Evolutionary conservation across 1,140 invertebrate species (phyloP), one percentile per base, ranked within the genome.

Genomic region (Rhynchophorus ferrugineus): DNA sequence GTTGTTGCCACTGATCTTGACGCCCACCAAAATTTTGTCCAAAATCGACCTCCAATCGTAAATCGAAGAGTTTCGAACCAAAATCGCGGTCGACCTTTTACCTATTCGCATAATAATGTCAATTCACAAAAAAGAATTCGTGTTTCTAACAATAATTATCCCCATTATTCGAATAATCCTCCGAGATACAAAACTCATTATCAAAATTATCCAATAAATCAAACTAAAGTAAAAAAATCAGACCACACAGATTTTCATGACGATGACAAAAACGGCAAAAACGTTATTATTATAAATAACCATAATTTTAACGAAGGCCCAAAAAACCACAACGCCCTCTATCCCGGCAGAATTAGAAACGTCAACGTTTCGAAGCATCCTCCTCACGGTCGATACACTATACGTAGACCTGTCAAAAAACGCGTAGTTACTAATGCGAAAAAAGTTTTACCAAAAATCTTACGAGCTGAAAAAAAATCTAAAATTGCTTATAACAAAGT

Each of bases 241-340:
- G n/a, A n/a, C n/a, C n/a, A n/a, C n/a, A n/a, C n/a, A n/a, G n/a
- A n/a, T n/a, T n/a, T n/a, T n/a, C n/a, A n/a, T n/a, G n/a, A n/a
- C n/a, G n/a, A n/a, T n/a, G n/a, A n/a, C n/a, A n/a, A n/a, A n/a
- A 8, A 35, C 38, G 17, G 48, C 45, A 18, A 39, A 39, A 38
- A 46, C 34, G 29, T 46, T 3, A 45, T 24, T 20, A 24, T 53
- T 13, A 37, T 51, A 7, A 51, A 36, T 21, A 51, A 37, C n/a
- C 33, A 34, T 35, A 45, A 47, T 36, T 19, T 35, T 3, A 47
- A 21, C 21, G 24, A 44, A 5, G 39, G 39, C 18, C 13, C 7
- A 35, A 24, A 53, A 17, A 53, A 46, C 13, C 7, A 53, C 1
- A 41, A 33, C 36, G 13, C 5, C 7, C 5, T 38, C 13, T 41